These are phyloP conservation scores for Chrysolina oricalcia DNA, from an alignment of 2,888 invertebrate species.

Conservation along the genomic window DNA sequence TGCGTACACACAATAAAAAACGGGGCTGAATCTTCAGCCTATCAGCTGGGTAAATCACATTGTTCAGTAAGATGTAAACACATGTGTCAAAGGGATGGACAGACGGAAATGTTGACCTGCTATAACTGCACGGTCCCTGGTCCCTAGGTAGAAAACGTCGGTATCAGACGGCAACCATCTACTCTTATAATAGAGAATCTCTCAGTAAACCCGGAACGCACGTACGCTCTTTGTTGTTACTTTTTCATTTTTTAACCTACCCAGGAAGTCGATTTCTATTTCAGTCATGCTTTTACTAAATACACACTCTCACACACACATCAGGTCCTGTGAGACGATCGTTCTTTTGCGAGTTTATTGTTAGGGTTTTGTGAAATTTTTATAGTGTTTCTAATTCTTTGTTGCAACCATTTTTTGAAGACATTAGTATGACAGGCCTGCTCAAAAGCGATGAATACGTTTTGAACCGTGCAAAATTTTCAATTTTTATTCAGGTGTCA, in stretches of 20 bases:
- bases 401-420: background rate
- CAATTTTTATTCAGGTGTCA: background rate
- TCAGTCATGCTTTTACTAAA: conserved; percentile 63
- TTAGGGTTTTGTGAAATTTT: conserved; percentile 14
- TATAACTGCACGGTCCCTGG: conserved; percentile 53
- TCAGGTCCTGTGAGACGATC: conserved; percentile 16
- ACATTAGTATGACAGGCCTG: background rate
- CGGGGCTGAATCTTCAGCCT: conserved; percentile 42
- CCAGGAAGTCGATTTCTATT: conserved; percentile 69
- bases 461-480: background rate
- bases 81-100: conserved; percentile 53
- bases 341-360: conserved; percentile 20
- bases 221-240: conserved; percentile 68
- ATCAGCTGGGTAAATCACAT: conserved; percentile 60
- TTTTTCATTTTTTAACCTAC: conserved; percentile 63
- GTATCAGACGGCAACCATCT: conserved; percentile 67
- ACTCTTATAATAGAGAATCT: conserved; percentile 66
- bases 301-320: conserved; percentile 48
- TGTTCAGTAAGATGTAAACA: conserved; percentile 56
- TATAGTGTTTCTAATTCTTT: background rate
- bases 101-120: conserved; percentile 58
- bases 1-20: conserved; percentile 27
- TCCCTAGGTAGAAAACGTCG: conserved; percentile 55
- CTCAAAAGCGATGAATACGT: background rate
- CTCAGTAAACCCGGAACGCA: conserved; percentile 68